Base-by-base conservation (phyloP, 1,140 invertebrate species). In the Ditylenchus dipsaci region DNA sequence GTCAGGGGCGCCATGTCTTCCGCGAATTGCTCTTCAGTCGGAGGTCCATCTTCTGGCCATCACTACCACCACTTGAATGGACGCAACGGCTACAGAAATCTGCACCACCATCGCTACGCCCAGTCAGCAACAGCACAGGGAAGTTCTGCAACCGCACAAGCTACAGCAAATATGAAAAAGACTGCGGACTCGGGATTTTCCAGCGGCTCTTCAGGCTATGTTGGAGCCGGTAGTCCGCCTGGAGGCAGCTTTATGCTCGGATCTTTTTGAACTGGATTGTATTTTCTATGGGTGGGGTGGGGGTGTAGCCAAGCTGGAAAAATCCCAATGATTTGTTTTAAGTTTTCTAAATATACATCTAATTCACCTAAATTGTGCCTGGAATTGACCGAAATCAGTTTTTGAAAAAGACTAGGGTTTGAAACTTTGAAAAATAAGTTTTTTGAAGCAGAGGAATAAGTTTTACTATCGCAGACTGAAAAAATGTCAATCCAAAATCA, bases 131-230 rank as follows among this genome's bases (percentile, higher is more conserved):
- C 49, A 3, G 15, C 49, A 7, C 49, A 53, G 15, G 49, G n/a
- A 53, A 53, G 33, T 38, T 38, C 33, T 53, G 49, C 49, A 58
- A 19, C 49, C 29, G 26, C 47, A 29, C 23, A 30, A 27, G 11
- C 67, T 26, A 29, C 26, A 19, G 17, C 26, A 17, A 42, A 13
- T 13, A 8, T n/a, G 9, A 68, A 72, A 21, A 72, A 72, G 27
- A 76, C 69, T 0, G 11, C 72, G 27, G 71, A 73, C 29, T 67
- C 62, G 19, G 71, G 71, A 68, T 73, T 73, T 56, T 76, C 63
- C n/a, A 76, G 73, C n/a, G 71, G 71, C 17, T 76, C 73, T 26
- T 23, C 26, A n/a, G 66, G 66, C 1, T 74, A 75, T 53, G 69
- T 56, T 23, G 9, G 56, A 19, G 26, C 47, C 0, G 65, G 67